Evolutionary conservation across 2,113 vertebrate genomes (phyloP), one percentile per base, ranked within the genome.

Genomic region (Engraulis encrasicolus): DNA sequence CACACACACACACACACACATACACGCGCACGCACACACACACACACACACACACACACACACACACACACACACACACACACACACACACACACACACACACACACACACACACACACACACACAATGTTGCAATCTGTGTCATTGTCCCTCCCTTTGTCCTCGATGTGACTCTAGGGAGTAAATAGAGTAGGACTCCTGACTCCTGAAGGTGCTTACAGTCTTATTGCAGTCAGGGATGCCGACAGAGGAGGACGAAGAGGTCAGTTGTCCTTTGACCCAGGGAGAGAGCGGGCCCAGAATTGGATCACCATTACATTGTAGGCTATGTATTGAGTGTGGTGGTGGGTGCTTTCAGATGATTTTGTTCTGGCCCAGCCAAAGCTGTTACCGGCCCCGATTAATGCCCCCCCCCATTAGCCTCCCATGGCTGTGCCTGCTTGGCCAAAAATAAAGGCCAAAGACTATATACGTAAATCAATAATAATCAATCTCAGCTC

Each of bases 401-500:
- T n/a, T n/a, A n/a, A n/a, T n/a, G n/a, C n/a, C n/a, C 6, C 14
- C 23, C 4, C 58, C 58, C 61, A 84, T 87, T 45, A 31, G 37
- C 83, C 58, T 27, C n/a, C 58, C 81, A 37, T 40, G 71, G 81
- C 37, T 37, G 34, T 36, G 77, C 31, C 20, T 40, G 77, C 85
- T 81, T 49, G 49, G 20, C 19, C n/a, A n/a, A n/a, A n/a, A n/a
- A n/a, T 58, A 31, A 83, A 83, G 71, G 66, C 52, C 20, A n/a
- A 19, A 19, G 50, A 27, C 23, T 36, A 80, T n/a, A n/a, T n/a
- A n/a, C n/a, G n/a, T n/a, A 27, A 66, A 66, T 66, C 23, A 66
- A 66, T n/a, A 78, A n/a, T 34, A 49, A 52, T 87, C 79, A 20
- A 37, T 86, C 83, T 81, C 49, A 45, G 54, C 82, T 82, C 84